Evolutionary conservation across 2,888 invertebrate species (phyloP), one percentile per base, ranked within the genome.

Genomic region (Odontocolon sp.): DNA sequence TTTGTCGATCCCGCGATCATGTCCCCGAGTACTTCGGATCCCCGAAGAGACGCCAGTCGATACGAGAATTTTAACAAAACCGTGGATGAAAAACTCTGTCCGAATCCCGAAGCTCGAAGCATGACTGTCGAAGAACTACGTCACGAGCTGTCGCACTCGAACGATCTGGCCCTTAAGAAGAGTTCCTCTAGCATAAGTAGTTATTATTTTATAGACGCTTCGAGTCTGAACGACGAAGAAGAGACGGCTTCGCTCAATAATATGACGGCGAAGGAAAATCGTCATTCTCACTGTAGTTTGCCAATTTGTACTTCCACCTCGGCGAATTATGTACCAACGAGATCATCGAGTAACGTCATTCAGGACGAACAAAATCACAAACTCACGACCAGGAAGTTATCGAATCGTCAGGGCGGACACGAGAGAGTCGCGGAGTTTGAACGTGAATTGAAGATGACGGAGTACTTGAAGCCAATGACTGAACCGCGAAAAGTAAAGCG

Each of bases 171-270:
- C 16, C 71, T 78, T 3, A 83, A 77, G 40, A 84, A 82, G 50
- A 85, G 81, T 82, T 84, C 81, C 71, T 85, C 83, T 85, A 89
- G 83, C 87, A 90, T 85, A 81, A 92, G 82, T 81, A 92, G 87
- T 90, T 93, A 94, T 73, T 96, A 94, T 87, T 96, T 96, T 83
- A 96, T 96, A 80, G 95, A 96, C 88, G 96, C 95, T 11, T 94
- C 96, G 4, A 94, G 94, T 86, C 91, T 96, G 78, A 93, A 93
- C 18, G 96, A 96, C 87, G 95, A 96, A 86, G 82, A 87, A 8
- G 87, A 84, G 28, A 72, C 82, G 23, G 72, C 80, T n/a, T 42
- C 81, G 8, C 71, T 80, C 2, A 80, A 70, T 8, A 26, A 23
- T n/a, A 9, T 11, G 36, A 26, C 8, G 9, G n/a, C 47, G 21